Base-by-base conservation (phyloP, 2,113 vertebrate species). In the Scalopus aquaticus region DNA sequence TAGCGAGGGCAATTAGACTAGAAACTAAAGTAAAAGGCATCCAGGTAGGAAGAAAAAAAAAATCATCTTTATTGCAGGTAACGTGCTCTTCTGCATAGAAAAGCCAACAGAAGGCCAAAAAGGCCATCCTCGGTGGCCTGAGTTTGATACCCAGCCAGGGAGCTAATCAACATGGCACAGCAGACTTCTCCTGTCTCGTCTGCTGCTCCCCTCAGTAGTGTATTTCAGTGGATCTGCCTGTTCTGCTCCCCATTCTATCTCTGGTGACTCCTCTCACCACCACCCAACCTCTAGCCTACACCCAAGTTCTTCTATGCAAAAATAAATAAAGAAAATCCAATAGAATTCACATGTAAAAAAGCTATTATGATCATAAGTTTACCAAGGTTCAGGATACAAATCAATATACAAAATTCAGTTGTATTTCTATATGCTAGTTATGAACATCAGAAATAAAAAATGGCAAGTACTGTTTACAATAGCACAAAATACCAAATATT, bases 1-100 rank as follows among this genome's bases (percentile, higher is more conserved):
- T 62, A 46, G 42, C 44, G 26, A 17, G 88, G 39, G 11, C 35
- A 87, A 32, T 83, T 19, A 56, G 60, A 16, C 60, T 91, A 83
- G 70, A 76, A 74, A 65, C 69, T 30, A 54, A 77, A 67, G 56
- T 24, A 64, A 80, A 87, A 90, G 67, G 2, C 65, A 70, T 24
- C 30, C 54, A 77, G 56, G 37, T 26, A n/a, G 44, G n/a, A n/a
- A n/a, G 76, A 96, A 93, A 62, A 77, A 88, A 88, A 88, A 60
- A 89, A 74, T 28, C 26, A 73, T 56, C 49, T 77, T 65, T 85
- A 62, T 77, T 88, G 35, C 37, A 95, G 39, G 58, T 20, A 3
- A 64, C 37, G 88, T 42, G 46, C 10, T 82, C 28, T 44, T n/a
- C 19, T 49, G 81, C 46, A 74, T 0, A 86, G 93, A 81, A 96